These are phyloP conservation scores for Rhodophaea formosa DNA, from an alignment of 2,888 invertebrate genomes.

Conservation along the genomic window DNA sequence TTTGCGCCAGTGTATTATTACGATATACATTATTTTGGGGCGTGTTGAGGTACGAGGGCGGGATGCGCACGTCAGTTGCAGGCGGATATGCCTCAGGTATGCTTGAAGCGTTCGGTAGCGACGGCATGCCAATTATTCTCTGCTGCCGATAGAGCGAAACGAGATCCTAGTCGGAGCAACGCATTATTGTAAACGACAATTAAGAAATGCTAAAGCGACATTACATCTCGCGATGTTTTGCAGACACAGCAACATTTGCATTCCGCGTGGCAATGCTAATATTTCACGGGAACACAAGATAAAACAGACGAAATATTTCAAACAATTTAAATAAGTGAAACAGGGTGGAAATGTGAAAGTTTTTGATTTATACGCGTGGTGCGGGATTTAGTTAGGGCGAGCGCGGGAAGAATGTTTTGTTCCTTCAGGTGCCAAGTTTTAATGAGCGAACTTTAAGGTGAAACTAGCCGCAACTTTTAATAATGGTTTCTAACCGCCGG, in stretches of 20 bases:
- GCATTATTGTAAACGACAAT: slow-evolving; percentile 4
- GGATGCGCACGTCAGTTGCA: slow-evolving; percentile 13
- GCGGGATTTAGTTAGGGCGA: slow-evolving; percentile 49
- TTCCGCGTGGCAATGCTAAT: slow-evolving; percentile 5
- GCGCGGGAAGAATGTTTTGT: slow-evolving; percentile 61
- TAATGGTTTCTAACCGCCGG: slow-evolving; percentile 61
- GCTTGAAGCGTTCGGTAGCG: background rate
- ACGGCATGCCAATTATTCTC: slow-evolving; percentile 10
- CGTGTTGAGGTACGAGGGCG: background rate
- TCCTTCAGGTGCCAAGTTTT: slow-evolving; percentile 71
- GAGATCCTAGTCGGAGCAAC: background rate
- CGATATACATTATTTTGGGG: slow-evolving; percentile 7
- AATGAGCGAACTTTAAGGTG: slow-evolving; percentile 71
- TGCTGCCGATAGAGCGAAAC: slow-evolving; percentile 10
- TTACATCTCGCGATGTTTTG: slow-evolving; percentile 9
- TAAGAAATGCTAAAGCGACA: background rate
- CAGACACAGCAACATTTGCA: slow-evolving; percentile 12
- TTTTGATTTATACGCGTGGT: slow-evolving; percentile 41
- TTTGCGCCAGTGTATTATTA: slow-evolving; percentile 9
- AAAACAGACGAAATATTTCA: slow-evolving; percentile 16
- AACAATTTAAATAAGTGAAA: slow-evolving; percentile 22
- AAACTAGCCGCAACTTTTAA: slow-evolving; percentile 74
- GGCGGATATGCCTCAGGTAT: slow-evolving; percentile 9
- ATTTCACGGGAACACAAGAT: slow-evolving; percentile 2
- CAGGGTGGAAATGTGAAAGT: slow-evolving; percentile 29